A percentile compares a stretch with the other conserved stretches of the same genome.
These are phyloP conservation scores for Excalfactoria chinensis DNA, from an alignment of 2,113 vertebrate genomes.

Conservation along the genomic window DNA sequence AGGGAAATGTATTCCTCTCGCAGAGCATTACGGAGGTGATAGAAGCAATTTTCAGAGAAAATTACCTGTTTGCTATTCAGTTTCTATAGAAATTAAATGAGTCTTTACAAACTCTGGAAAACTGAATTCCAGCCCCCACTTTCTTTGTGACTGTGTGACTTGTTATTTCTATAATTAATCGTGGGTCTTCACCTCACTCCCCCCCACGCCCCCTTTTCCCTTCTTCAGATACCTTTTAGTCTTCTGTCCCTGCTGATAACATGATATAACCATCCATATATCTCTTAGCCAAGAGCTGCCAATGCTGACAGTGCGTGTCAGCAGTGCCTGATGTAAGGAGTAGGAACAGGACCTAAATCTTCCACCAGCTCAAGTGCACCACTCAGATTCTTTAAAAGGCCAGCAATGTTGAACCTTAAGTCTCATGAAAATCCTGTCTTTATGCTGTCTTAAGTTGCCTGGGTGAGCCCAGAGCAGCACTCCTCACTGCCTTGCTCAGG, in stretches of 20 bases:
- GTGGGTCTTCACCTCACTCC: background rate
- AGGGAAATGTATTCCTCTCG: slow-evolving; percentile 34
- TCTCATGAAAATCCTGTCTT: accelerated
- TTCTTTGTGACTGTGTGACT: slow-evolving; percentile 51
- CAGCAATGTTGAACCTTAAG: accelerated
- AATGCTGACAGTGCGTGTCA: background rate
- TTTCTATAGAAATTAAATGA: slow-evolving; percentile 66
- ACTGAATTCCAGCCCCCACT: slow-evolving; percentile 33
- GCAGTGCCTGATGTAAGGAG: background rate
- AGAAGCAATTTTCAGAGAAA: slow-evolving; percentile 57
- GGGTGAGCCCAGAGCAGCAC: background rate
- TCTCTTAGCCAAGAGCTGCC: background rate
- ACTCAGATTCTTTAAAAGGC: background rate
- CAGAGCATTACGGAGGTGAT: slow-evolving; percentile 25
- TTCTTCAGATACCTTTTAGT: background rate
- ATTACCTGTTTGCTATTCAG: slow-evolving; percentile 63
- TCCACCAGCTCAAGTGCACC: background rate
- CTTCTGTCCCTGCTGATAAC: slow-evolving; percentile 33
- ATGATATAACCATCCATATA: background rate
- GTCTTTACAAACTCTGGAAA: slow-evolving; percentile 52
- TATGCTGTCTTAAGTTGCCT: accelerated
- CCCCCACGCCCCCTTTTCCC: background rate
- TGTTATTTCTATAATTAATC: slow-evolving; percentile 43
- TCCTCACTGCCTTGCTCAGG: accelerated
- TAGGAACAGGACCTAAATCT: background rate